Evolutionary conservation across 2,113 vertebrate genomes (phyloP).

Genomic region (Urocynchramus pylzowi): DNA sequence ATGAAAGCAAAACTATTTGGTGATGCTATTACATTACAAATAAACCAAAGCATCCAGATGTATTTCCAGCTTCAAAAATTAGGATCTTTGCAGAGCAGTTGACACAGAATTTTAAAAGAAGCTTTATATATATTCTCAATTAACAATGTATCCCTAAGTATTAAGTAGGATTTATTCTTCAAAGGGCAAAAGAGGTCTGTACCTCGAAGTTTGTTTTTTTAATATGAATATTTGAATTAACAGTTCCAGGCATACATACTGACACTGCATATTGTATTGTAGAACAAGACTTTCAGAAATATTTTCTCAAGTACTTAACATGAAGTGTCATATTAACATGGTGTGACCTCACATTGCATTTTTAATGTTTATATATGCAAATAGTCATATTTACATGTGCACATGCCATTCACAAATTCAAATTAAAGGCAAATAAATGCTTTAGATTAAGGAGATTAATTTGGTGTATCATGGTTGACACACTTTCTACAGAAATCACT

Average conservation of each 20-base stretch:
- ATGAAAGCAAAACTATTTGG: background rate
- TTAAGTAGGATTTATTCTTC: background rate
- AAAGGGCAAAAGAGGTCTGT: background rate
- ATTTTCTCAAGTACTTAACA: background rate
- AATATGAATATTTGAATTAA: background rate
- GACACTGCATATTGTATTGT: background rate
- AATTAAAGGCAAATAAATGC: constrained; percentile 43
- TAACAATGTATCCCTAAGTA: background rate
- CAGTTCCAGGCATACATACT: background rate
- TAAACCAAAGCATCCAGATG: background rate
- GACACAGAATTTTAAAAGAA: background rate
- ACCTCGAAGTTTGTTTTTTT: background rate
- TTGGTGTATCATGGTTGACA: background rate
- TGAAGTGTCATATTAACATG: background rate
- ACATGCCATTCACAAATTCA: background rate
- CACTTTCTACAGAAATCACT: background rate
- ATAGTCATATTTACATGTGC: background rate
- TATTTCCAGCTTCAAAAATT: background rate
- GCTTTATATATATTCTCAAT: background rate
- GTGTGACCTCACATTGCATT: background rate
- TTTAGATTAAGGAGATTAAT: constrained; percentile 42
- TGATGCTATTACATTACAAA: background rate
- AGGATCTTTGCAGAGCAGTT: background rate
- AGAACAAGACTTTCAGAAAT: background rate
- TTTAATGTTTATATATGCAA: background rate